Evolutionary conservation across 2,797 vertebrate species (phyloP), one percentile per base, ranked within the genome.

Genomic region (Thunnus albacares): DNA sequence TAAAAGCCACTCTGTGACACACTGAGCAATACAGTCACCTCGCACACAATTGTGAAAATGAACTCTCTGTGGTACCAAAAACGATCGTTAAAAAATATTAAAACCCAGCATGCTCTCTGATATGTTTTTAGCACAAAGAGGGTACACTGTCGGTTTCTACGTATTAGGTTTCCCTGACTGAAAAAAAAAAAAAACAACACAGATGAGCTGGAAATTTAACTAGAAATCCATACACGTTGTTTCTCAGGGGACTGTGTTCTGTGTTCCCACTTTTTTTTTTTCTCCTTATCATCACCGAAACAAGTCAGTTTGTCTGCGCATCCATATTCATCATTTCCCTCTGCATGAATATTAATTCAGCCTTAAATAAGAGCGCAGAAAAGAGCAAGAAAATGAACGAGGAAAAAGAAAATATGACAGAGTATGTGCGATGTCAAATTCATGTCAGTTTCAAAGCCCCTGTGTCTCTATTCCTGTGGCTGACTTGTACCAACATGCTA

Each of bases 401-500:
- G 81, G 77, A 60, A 80, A 91, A 79, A 33, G 28, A 80, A 84
- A 81, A 89, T 89, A 82, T 87, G 87, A 91, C 81, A 80, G 82
- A 82, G 70, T 80, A 71, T 82, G 81, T 82, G 84, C 86, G 17
- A 85, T 85, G 88, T 87, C 59, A 63, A 90, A 94, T 93, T 92
- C 85, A 90, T 93, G 93, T 92, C 84, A 49, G 86, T 92, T 93
- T 92, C 88, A 93, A 93, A 94, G 90, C 89, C 84, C 87, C 71
- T 59, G 83, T 90, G 90, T 90, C 87, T 90, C 83, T 87, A 66
- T 86, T 91, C 79, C 87, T 89, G 87, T 91, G 91, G 87, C 83
- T 82, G 78, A 76, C 87, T 89, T 92, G 91, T 91, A 88, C 86
- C 87, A 83, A 91, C 92, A 94, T 94, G 93, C 88, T 94, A 94